phyloP scores from a whole-genome alignment of 2,888 invertebrate genomes.

The Parnassius glacialis region DNA sequence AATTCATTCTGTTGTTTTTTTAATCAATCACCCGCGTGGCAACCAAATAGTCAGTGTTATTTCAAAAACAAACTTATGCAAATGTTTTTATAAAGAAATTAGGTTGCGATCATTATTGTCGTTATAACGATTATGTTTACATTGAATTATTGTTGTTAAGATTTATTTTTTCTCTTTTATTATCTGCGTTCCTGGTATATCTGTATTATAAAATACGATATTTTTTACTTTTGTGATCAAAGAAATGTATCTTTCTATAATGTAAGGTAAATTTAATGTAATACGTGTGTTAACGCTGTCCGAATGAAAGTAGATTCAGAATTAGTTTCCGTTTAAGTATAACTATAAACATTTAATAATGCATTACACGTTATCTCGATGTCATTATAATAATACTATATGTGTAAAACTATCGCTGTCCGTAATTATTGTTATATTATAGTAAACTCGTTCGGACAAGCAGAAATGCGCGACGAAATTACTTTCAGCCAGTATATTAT shows the following conservation, averaged over 20 bases:
- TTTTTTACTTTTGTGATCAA: constrained; percentile 32
- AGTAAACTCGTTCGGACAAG: constrained; percentile 26
- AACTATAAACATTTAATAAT: constrained; percentile 17
- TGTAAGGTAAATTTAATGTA: constrained; percentile 30
- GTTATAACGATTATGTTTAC: constrained; percentile 47
- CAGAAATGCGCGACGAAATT: constrained; percentile 16
- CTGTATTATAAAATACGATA: constrained; percentile 31
- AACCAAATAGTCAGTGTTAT: constrained; percentile 20
- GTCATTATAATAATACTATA: constrained; percentile 22
- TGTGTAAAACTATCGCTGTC: constrained; percentile 16
- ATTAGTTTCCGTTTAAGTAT: constrained; percentile 13
- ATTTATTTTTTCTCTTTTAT: constrained; percentile 38
- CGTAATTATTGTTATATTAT: constrained; percentile 10
- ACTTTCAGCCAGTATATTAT: constrained; percentile 32
- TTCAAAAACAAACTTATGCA: constrained; percentile 20
- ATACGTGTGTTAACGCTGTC: constrained; percentile 30
- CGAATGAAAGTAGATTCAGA: constrained; percentile 26
- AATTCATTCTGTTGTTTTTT: too few relatives aligned
- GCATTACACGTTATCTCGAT: constrained; percentile 20
- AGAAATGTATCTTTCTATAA: constrained; percentile 32
- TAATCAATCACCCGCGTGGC: constrained; percentile 5
- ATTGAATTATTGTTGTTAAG: constrained; percentile 51
- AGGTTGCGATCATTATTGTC: constrained; percentile 41
- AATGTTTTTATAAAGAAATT: constrained; percentile 28
- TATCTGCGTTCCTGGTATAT: constrained; percentile 41